Conservation (phyloP, 2,888 invertebrate genomes). For the Leucoptera coffeella region DNA sequence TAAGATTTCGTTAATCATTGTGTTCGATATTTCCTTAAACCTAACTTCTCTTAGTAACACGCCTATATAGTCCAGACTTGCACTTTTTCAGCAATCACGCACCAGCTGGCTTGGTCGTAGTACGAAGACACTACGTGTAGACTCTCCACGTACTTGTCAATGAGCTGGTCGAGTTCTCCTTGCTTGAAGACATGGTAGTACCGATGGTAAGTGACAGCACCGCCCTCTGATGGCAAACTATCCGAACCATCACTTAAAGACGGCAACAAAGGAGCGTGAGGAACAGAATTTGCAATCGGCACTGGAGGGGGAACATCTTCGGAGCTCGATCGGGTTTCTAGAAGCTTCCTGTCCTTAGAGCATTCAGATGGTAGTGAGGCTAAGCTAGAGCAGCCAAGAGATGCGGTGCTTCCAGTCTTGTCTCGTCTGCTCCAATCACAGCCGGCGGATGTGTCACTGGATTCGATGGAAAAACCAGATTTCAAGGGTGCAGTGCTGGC, state of each 20-base stretch:
- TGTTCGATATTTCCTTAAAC: too few relatives aligned
- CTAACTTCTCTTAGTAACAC: too few relatives aligned
- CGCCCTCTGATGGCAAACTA: constrained; percentile 74
- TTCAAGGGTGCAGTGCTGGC: constrained; percentile 46
- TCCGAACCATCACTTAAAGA: constrained; percentile 62
- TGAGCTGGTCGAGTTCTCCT: constrained; percentile 89
- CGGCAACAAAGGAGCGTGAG: constrained; percentile 37
- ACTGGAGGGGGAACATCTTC: constrained; percentile 43
- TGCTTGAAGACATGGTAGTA: constrained; percentile 97
- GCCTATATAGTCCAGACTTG: constrained; percentile 93
- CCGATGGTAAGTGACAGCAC: constrained; percentile 84
- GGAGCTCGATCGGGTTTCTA: constrained; percentile 55
- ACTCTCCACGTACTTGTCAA: constrained; percentile 88
- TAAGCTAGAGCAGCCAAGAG: constrained; percentile 56
- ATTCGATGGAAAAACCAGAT: constrained; percentile 56
- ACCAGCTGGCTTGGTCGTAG: constrained; percentile 96
- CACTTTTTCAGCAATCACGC: constrained; percentile 91
- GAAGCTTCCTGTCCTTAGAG: constrained; percentile 46
- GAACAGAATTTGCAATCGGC: constrained; percentile 25
- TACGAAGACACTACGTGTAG: constrained; percentile 90
- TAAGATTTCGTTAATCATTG: too few relatives aligned
- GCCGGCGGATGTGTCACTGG: constrained; percentile 57
- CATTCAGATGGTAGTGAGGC: constrained; percentile 61
- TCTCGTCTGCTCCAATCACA: constrained; percentile 56
- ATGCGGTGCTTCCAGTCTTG: constrained; percentile 56